Evolutionary conservation across 2,888 invertebrate genomes (phyloP).

Genomic region (Pecten maximus): DNA sequence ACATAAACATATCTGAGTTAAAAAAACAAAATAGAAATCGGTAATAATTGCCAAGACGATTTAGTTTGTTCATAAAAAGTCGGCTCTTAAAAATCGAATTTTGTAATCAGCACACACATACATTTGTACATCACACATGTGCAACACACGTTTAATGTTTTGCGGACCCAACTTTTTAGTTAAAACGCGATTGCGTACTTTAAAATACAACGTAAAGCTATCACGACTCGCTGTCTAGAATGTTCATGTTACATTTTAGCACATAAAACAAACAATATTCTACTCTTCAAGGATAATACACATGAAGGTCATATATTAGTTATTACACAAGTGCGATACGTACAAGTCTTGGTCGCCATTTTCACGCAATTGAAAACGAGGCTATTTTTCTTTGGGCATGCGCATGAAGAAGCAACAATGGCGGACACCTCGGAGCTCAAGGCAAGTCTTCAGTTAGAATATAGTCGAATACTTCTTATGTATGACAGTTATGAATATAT

Average conservation of each 20-base stretch:
- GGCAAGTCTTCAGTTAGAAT: constrained; percentile 59
- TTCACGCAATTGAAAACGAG: constrained; percentile 54
- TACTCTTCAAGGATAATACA: neutral
- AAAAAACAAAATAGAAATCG: neutral
- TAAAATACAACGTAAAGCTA: neutral
- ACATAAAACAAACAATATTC: neutral
- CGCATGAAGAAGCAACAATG: constrained; percentile 64
- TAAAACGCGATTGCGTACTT: neutral
- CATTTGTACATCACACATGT: neutral
- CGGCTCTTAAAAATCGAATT: too few relatives aligned
- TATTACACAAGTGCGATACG: constrained; percentile 43
- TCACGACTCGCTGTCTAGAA: neutral
- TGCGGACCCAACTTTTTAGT: neutral
- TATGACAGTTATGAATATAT: neutral
- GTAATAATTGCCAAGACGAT: too few relatives aligned
- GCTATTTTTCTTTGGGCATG: constrained; percentile 58
- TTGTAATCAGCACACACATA: neutral
- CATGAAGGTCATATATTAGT: neutral
- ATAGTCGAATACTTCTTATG: neutral
- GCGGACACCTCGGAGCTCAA: constrained; percentile 77
- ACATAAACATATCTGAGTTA: too few relatives aligned
- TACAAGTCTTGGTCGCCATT: constrained; percentile 62
- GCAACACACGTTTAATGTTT: neutral
- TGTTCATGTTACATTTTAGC: neutral
- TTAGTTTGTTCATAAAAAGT: too few relatives aligned